Conservation (phyloP, 1,140 invertebrate genomes). For the Pogonognathellus flavescens region DNA sequence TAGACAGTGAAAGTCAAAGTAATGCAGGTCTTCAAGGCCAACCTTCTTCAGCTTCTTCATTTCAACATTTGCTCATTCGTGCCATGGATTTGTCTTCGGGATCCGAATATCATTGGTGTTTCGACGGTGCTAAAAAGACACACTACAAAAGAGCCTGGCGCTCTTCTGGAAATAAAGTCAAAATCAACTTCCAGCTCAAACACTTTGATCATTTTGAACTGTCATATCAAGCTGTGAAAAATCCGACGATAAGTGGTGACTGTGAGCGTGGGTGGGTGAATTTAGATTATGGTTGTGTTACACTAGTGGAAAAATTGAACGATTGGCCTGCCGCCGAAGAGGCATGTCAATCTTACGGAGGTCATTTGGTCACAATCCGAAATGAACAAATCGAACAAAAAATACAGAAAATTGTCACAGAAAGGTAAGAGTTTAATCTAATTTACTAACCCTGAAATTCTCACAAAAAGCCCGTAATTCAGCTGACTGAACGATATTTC, state of each 20-base stretch:
- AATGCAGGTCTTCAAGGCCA: conserved; percentile 15
- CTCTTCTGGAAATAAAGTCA: conserved; percentile 62
- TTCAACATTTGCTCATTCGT: conserved; percentile 49
- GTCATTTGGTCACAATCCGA: conserved; percentile 77
- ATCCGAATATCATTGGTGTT: conserved; percentile 59
- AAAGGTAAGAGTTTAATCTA: conserved; percentile 61
- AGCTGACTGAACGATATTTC: background rate
- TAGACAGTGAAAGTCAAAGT: background rate
- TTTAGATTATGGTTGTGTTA: conserved; percentile 75
- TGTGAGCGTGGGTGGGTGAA: conserved; percentile 78
- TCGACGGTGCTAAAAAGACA: conserved; percentile 44
- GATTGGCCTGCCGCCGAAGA: conserved; percentile 78
- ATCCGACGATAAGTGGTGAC: conserved; percentile 73
- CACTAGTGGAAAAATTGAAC: conserved; percentile 73
- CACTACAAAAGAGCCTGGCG: conserved; percentile 63
- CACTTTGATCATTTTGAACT: conserved; percentile 68
- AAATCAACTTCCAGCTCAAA: conserved; percentile 58
- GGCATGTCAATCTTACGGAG: conserved; percentile 75
- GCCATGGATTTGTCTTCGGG: conserved; percentile 57
- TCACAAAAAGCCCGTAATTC: background rate
- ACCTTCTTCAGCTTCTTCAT: background rate
- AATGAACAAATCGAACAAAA: conserved; percentile 75
- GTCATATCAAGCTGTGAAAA: conserved; percentile 71
- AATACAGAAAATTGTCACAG: conserved; percentile 64
- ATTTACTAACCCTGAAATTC: background rate